Base-by-base conservation (phyloP, 1,140 invertebrate species). In the Eufriesea mexicana region DNA sequence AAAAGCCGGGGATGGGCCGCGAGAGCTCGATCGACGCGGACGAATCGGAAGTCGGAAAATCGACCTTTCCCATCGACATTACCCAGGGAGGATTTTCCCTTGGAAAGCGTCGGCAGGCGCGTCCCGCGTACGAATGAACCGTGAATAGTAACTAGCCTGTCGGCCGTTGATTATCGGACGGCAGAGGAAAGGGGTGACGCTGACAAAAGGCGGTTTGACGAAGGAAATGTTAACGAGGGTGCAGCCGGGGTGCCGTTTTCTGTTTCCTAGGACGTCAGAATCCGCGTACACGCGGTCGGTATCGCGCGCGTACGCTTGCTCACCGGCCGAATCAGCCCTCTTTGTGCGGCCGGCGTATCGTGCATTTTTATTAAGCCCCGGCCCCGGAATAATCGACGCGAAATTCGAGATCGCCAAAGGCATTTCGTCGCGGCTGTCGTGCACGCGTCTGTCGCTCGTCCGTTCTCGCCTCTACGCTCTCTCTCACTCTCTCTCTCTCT, bases 161-260 rank as follows among this genome's bases (percentile, higher is more conserved):
- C 28, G 79, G 35, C 18, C 61, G 25, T 47, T 76, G 79, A 76
- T 82, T 68, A 68, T 67, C 61, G 72, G 35, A 16, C 55, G 45
- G 20, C 49, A 25, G 42, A n/a, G 72, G 73, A 80, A 85, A 84
- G 84, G 86, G 86, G 82, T 87, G 87, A 42, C 35, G 23, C 49
- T 51, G 86, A 88, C 86, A 89, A 88, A 88, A 87, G 87, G 73
- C 80, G 62, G 78, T 70, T 81, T 57, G 84, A 89, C 62, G 84
- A 89, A 85, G 87, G 86, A 85, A 89, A 89, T 42, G 86, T 83
- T 88, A 88, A 89, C 86, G 78, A 87, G 83, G 87, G 86, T 83
- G 55, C n/a, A n/a, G n/a, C 72, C 72, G 16, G 57, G 79, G 67
- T 16, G 25, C 61, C 45, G 74, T 79, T 73, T n/a, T 80, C 79